Percentiles rank a stretch among this genome's conserved stretches.
Evolutionary conservation across 2,797 vertebrate genomes (phyloP).

Genomic region (Galaxias olidus): DNA sequence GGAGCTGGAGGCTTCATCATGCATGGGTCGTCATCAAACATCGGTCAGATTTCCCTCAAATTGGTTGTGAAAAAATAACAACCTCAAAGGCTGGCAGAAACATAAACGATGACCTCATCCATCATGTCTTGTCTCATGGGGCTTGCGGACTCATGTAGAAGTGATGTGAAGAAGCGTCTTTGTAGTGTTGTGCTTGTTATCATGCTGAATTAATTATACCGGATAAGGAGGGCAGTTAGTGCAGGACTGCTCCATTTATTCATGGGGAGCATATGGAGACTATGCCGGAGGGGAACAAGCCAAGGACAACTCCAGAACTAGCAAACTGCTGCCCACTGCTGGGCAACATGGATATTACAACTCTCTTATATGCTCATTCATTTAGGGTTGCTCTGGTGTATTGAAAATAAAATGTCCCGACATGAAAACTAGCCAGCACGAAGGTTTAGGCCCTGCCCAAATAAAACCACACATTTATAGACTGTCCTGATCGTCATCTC

Average conservation of each 20-base stretch:
- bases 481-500: too few relatives aligned
- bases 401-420: too few relatives aligned
- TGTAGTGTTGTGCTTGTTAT: too few relatives aligned
- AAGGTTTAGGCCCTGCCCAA: too few relatives aligned
- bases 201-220: background rate
- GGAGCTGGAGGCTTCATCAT: constrained; percentile 10
- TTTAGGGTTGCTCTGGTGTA: too few relatives aligned
- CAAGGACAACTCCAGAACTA: constrained; percentile 2
- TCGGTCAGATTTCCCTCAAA: constrained; percentile 11
- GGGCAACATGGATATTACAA: constrained; percentile 8
- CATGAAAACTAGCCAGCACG: too few relatives aligned
- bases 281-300: background rate
- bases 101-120: too few relatives aligned
- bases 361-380: background rate
- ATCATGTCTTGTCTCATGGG: too few relatives aligned
- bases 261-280: background rate
- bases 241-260: background rate
- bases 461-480: too few relatives aligned
- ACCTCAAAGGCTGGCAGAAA: too few relatives aligned
- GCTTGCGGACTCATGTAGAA: background rate
- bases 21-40: background rate
- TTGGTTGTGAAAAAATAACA: background rate
- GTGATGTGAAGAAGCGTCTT: too few relatives aligned
- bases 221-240: background rate
- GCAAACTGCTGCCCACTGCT: constrained; percentile 21